Base-by-base conservation (phyloP, 2,113 vertebrate species). In the Neodon shergylaensis region DNA sequence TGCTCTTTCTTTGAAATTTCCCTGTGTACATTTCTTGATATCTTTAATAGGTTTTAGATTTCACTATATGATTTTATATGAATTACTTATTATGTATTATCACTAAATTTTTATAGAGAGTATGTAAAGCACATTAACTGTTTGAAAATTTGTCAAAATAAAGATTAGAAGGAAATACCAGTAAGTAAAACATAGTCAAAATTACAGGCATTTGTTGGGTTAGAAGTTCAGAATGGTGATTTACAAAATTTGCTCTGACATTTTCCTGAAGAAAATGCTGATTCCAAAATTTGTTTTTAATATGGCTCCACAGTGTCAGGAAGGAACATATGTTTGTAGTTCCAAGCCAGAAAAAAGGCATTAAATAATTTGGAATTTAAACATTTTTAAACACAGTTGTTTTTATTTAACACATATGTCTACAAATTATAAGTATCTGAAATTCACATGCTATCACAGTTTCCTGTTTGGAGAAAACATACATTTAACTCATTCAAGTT, bases 271-370 rank as follows among this genome's bases (percentile, higher is more conserved):
- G 17, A 14, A 31, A n/a, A 81, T n/a, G 78, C 52, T 81, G 21
- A 82, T 12, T 26, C n/a, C 26, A 7, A 58, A 82, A 24, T 24
- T 58, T 81, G 4, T 0, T 77, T 74, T 79, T 90, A 21, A 6
- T 42, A 24, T 54, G 11, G 11, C 3, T 79, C 26, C 10, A 0
- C 31, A 2, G n/a, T 84, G 3, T 0, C 10, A 52, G 2, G 14
- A 21, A 74, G 28, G 17, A 73, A 44, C 0, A 3, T 5, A 61
- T 44, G 76, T 36, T 19, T 12, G 79, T 1, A 44, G 9, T 5
- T 5, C 2, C 19, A 76, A 77, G 17, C 5, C 1, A 88, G 5
- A 65, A 74, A 54, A n/a, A 70, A 33, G 31, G 47, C 33, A 1
- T 42, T 49, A 39, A 88, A 79, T 3, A 88, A 61, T 44, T 70